Evolutionary conservation across 2,113 vertebrate genomes (phyloP).

Genomic region (Periophthalmodon schlosseri): DNA sequence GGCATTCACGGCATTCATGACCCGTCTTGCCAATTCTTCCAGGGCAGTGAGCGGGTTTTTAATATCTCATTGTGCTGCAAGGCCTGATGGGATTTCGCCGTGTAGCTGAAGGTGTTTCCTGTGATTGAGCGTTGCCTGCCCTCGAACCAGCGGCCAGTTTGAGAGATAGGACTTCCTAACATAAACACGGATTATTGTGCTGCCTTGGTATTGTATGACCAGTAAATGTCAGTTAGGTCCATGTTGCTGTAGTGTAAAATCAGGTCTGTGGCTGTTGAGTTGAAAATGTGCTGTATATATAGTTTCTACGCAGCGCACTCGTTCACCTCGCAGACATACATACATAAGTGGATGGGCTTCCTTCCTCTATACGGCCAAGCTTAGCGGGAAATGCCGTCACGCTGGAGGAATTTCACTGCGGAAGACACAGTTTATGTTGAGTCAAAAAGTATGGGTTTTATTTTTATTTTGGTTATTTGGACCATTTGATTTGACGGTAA

Average conservation of each 20-base stretch:
- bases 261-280: background rate
- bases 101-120: slow-evolving; percentile 78
- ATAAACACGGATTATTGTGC: slow-evolving; percentile 72
- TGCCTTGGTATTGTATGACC: slow-evolving; percentile 61
- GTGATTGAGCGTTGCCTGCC: slow-evolving; percentile 65
- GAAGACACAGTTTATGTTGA: slow-evolving; percentile 40
- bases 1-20: slow-evolving; percentile 13
- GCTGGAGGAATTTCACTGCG: slow-evolving; percentile 44
- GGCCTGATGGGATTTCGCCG: slow-evolving; percentile 40
- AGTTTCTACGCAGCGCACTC: slow-evolving; percentile 6
- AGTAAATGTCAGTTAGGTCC: slow-evolving; percentile 65
- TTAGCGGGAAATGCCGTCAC: slow-evolving; percentile 47
- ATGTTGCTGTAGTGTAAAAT: slow-evolving; percentile 3
- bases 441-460: background rate
- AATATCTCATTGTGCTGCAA: slow-evolving; percentile 74
- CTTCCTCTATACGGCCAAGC: slow-evolving; percentile 21
- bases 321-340: slow-evolving; percentile 20
- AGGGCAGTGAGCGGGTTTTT: slow-evolving; percentile 67
- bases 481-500: too few relatives aligned
- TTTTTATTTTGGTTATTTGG: slow-evolving; percentile 4
- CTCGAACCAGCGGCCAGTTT: slow-evolving; percentile 56
- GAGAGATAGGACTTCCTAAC: slow-evolving; percentile 74
- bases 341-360: slow-evolving; percentile 15
- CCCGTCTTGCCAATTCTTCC: slow-evolving; percentile 40
- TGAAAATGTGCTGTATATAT: background rate